Evolutionary conservation across 2,888 invertebrate species (phyloP).

Genomic region (Acanthosepion lycidas): DNA sequence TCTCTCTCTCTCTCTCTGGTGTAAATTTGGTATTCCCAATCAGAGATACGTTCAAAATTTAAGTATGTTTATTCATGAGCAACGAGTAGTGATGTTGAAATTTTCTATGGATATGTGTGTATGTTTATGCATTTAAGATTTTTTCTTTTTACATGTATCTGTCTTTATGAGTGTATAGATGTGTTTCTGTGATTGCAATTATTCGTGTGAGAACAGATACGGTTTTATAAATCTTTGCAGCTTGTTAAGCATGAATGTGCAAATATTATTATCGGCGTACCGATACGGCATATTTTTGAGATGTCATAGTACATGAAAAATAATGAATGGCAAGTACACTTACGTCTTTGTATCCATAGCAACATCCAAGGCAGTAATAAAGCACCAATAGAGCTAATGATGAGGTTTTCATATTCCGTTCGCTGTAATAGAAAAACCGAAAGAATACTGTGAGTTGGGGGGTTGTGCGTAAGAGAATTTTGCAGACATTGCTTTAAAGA

Average conservation of each 20-base stretch:
- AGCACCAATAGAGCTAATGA: slow-evolving; percentile 35
- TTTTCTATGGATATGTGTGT: not conserved
- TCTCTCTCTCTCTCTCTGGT: too few relatives aligned
- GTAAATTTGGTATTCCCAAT: too few relatives aligned
- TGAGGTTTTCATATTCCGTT: slow-evolving; percentile 35
- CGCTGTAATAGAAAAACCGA: slow-evolving; percentile 5
- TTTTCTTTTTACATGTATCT: not conserved
- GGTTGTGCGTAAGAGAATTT: not conserved
- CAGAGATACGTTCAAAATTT: too few relatives aligned
- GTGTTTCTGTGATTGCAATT: not conserved
- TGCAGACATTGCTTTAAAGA: not conserved
- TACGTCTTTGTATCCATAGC: slow-evolving; percentile 45
- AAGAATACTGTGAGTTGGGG: not conserved
- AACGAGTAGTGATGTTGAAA: not conserved
- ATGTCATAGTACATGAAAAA: not conserved
- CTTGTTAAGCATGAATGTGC: not conserved
- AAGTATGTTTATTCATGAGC: too few relatives aligned
- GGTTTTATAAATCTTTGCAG: not conserved
- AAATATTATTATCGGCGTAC: not conserved
- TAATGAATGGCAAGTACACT: not conserved
- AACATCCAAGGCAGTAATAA: slow-evolving; percentile 44
- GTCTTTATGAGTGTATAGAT: not conserved
- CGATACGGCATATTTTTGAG: not conserved
- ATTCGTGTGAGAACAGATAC: not conserved
- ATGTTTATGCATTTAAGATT: not conserved